phyloP scores from a whole-genome alignment of 2,888 invertebrate species.

The Atherix ibis region DNA sequence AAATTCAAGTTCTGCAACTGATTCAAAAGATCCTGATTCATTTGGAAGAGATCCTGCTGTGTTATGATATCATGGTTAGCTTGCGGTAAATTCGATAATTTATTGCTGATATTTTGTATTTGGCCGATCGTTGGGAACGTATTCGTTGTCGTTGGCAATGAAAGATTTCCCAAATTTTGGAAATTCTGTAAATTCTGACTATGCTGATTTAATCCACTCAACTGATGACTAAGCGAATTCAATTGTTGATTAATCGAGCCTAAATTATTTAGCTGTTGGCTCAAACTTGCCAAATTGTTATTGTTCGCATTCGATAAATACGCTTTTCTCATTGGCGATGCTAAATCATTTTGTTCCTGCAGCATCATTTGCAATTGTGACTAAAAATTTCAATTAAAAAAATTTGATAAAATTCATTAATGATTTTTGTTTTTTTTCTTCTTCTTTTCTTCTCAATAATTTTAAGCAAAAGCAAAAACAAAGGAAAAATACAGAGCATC shows the following conservation, averaged over 20 bases:
- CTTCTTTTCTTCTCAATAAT: neutral
- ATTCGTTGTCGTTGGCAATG: conserved; percentile 25
- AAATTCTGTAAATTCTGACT: conserved; percentile 31
- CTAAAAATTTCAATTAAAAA: conserved; percentile 12
- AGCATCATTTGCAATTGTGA: conserved; percentile 29
- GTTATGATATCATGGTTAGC: conserved; percentile 12
- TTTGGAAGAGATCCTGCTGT: conserved; percentile 31
- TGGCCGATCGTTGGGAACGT: conserved; percentile 27
- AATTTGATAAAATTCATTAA: neutral
- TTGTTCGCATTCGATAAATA: conserved; percentile 26
- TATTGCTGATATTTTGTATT: conserved; percentile 26
- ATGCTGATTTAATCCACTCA: conserved; percentile 32
- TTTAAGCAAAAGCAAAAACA: neutral
- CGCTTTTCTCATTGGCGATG: conserved; percentile 15
- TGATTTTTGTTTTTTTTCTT: neutral
- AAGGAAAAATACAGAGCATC: neutral
- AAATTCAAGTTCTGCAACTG: conserved; percentile 30
- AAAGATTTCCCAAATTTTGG: conserved; percentile 18
- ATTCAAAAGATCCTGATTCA: conserved; percentile 31
- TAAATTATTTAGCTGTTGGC: conserved; percentile 29
- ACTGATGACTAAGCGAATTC: conserved; percentile 28
- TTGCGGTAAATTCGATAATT: conserved; percentile 21
- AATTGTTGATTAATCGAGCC: conserved; percentile 32
- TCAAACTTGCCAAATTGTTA: conserved; percentile 30
- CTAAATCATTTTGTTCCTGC: conserved; percentile 17